Percentiles rank a stretch among this genome's conserved stretches.
phyloP scores from a whole-genome alignment of 2,888 invertebrate genomes.

The Hyles lineata region DNA sequence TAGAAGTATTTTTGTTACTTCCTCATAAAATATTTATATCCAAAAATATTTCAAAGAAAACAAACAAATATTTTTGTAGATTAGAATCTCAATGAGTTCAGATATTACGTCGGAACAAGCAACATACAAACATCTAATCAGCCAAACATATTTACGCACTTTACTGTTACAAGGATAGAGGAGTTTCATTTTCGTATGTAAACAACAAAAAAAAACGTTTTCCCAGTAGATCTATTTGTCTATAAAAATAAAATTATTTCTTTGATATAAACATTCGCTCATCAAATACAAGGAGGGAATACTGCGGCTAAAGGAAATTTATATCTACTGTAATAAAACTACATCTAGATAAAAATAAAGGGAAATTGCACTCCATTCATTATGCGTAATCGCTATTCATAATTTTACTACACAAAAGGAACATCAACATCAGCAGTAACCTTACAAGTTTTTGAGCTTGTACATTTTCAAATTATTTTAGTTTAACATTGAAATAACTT shows the following conservation, averaged over 20 bases:
- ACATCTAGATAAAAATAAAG: background rate
- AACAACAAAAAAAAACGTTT: background rate
- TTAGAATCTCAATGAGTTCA: background rate
- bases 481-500: background rate
- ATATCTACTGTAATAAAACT: background rate
- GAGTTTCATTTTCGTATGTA: background rate
- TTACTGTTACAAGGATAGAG: background rate
- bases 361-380: background rate
- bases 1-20: too few relatives aligned
- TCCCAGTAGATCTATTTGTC: too few relatives aligned
- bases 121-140: constrained; percentile 13
- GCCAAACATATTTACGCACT: constrained; percentile 21
- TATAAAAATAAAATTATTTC: background rate
- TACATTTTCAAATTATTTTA: background rate
- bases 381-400: background rate
- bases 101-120: background rate
- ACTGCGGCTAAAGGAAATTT: background rate
- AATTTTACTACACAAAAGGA: background rate
- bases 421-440: background rate
- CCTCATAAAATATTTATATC: too few relatives aligned
- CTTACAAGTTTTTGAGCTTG: background rate
- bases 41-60: background rate
- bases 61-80: background rate
- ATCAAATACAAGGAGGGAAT: background rate
- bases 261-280: background rate